A percentile compares a stretch with the other conserved stretches of the same genome.
These are phyloP conservation scores for Staurois parvus DNA, from an alignment of 2,797 vertebrate genomes.

Conservation along the genomic window DNA sequence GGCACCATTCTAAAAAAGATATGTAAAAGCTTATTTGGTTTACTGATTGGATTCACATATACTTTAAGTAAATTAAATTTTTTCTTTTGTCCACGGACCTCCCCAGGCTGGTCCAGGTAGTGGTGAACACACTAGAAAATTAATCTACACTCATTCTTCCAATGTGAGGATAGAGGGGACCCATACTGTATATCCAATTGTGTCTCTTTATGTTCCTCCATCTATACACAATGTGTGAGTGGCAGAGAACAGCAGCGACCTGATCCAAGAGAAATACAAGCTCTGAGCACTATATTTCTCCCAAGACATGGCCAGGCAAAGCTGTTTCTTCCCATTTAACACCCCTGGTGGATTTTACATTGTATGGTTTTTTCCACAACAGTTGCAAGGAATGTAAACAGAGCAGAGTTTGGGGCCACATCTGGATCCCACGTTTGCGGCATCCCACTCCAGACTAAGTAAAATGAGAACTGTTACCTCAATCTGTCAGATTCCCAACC, in stretches of 20 bases:
- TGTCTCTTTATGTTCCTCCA: neutral
- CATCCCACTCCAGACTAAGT: constrained; percentile 69
- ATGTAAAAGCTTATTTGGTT: too few relatives aligned
- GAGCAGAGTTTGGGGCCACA: constrained; percentile 81
- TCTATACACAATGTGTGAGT: neutral
- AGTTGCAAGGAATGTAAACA: constrained; percentile 88
- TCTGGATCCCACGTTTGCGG: constrained; percentile 88
- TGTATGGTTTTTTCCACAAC: constrained; percentile 69
- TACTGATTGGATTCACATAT: too few relatives aligned
- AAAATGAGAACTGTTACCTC: constrained; percentile 62
- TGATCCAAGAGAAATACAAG: constrained; percentile 7
- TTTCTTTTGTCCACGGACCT: too few relatives aligned
- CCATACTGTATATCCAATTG: too few relatives aligned
- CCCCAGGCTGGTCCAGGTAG: too few relatives aligned
- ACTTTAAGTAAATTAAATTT: too few relatives aligned
- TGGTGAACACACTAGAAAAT: too few relatives aligned
- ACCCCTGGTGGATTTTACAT: constrained; percentile 77
- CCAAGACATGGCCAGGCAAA: constrained; percentile 36
- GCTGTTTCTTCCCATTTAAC: constrained; percentile 62
- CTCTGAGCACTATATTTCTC: neutral
- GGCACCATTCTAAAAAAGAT: too few relatives aligned
- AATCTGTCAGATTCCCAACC: neutral
- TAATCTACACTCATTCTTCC: too few relatives aligned
- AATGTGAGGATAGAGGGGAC: too few relatives aligned
- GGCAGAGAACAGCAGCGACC: neutral